Evolutionary conservation across 2,888 invertebrate genomes (phyloP), one percentile per base, ranked within the genome.

Genomic region (Drosophila fulvimacula): DNA sequence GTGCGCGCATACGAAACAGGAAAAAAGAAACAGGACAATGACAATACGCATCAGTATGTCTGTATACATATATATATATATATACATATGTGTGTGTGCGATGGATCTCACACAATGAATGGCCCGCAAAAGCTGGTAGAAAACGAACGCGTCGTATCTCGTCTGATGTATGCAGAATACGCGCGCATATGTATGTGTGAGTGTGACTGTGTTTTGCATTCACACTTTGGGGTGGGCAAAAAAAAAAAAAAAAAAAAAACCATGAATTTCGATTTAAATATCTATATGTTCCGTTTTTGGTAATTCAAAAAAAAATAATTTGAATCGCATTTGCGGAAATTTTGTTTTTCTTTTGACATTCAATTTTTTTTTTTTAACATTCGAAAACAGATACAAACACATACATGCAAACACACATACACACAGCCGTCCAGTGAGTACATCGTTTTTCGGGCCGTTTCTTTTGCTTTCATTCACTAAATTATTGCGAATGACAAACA

Each of bases 401-500:
- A 56, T 58, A 34, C 55, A 51, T 52, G 21, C 56, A 58, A 48
- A 58, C 66, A 67, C 60, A 55, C 55, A 59, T 49, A 65, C 30
- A 41, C 36, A 57, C 64, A 49, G 27, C 49, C 38, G 63, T 76
- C 60, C 68, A 69, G 76, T 83, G 69, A 81, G 57, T 86, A 86
- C 68, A 84, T 80, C 78, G 82, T 41, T 75, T 83, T 82, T 88
- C 59, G 58, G 68, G 38, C 52, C 58, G 75, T 82, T 71, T 87
- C 79, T 73, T 85, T 85, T 82, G 68, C 62, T 81, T 85, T 80
- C 85, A 85, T 85, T 85, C 83, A 85, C 69, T 68, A 83, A 85
- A 85, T 85, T 88, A 85, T 88, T 85, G 86, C 85, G 88, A 85
- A 88, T 78, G 71, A 44, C 72, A 63, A 73, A 55, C 88, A 74